Evolutionary conservation across 2,797 vertebrate species (phyloP).

Genomic region (Schizopygopsis malacanthus): DNA sequence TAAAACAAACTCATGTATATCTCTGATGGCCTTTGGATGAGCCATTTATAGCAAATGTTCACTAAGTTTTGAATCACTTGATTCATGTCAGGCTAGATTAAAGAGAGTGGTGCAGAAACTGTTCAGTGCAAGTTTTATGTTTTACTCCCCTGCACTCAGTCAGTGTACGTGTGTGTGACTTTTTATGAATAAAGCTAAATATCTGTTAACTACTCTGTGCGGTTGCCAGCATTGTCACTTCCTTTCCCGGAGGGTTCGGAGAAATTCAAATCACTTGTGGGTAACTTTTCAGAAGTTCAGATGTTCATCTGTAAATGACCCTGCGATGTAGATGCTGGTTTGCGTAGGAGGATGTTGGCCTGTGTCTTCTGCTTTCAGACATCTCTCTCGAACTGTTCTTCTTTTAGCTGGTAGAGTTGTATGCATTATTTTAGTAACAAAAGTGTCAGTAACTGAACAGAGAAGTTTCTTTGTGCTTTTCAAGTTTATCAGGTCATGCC

Average conservation of each 20-base stretch:
- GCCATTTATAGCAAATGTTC: not conserved
- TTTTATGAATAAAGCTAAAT: not conserved
- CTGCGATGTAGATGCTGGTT: not conserved
- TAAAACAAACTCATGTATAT: not conserved
- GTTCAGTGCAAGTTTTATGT: not conserved
- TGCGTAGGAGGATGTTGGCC: not conserved
- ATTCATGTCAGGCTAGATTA: not conserved
- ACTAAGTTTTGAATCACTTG: not conserved
- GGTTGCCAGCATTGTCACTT: conserved; percentile 11
- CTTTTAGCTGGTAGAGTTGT: not conserved
- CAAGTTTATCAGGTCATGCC: not conserved
- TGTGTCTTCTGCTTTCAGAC: not conserved
- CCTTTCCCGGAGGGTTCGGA: conserved; percentile 11
- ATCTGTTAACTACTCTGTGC: not conserved
- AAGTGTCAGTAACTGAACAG: not conserved
- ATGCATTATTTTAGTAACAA: not conserved
- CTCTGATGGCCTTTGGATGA: not conserved
- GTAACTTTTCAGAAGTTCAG: not conserved
- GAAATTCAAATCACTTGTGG: conserved; percentile 28
- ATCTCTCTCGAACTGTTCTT: not conserved
- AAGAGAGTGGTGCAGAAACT: not conserved
- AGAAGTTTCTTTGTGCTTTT: not conserved
- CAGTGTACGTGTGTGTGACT: not conserved
- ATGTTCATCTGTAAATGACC: not conserved
- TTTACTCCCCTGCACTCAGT: not conserved